These are phyloP conservation scores for Eupithecia exiguata DNA, from an alignment of 2,888 invertebrate genomes.

Conservation along the genomic window DNA sequence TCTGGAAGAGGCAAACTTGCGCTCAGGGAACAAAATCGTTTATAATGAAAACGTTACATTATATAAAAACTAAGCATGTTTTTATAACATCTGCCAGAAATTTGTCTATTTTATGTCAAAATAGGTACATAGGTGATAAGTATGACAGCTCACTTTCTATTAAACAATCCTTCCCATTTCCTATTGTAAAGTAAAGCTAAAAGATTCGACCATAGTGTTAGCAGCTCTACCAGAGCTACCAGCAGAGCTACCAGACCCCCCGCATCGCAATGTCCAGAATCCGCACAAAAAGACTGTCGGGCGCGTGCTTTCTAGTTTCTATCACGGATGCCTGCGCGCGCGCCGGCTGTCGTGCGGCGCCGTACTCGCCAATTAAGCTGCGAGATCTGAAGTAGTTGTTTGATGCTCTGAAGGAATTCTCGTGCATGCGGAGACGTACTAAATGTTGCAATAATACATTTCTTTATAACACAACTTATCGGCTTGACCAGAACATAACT, in stretches of 20 bases:
- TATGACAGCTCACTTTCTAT: neutral
- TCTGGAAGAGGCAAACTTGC: neutral
- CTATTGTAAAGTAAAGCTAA: neutral
- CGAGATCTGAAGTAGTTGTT: slow-evolving; percentile 22
- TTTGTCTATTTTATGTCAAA: neutral
- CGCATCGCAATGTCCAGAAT: slow-evolving; percentile 54
- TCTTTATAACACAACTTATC: neutral
- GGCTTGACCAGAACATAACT: neutral
- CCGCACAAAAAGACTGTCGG: slow-evolving; percentile 60
- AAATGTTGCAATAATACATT: neutral
- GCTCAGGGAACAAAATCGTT: neutral
- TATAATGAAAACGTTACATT: no score
- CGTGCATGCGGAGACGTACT: slow-evolving; percentile 13
- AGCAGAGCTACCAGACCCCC: slow-evolving; percentile 29
- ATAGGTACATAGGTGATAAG: neutral
- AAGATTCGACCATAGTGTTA: neutral
- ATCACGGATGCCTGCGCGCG: slow-evolving; percentile 70
- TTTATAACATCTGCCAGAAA: no score
- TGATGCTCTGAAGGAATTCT: slow-evolving; percentile 22
- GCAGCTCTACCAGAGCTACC: no score
- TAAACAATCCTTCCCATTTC: neutral
- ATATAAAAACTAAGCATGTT: no score
- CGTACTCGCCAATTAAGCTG: slow-evolving; percentile 31
- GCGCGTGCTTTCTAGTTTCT: slow-evolving; percentile 75
- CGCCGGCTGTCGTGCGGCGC: slow-evolving; percentile 28